Base-by-base conservation (phyloP, 2,113 vertebrate species). In the Ginglymostoma cirratum region DNA sequence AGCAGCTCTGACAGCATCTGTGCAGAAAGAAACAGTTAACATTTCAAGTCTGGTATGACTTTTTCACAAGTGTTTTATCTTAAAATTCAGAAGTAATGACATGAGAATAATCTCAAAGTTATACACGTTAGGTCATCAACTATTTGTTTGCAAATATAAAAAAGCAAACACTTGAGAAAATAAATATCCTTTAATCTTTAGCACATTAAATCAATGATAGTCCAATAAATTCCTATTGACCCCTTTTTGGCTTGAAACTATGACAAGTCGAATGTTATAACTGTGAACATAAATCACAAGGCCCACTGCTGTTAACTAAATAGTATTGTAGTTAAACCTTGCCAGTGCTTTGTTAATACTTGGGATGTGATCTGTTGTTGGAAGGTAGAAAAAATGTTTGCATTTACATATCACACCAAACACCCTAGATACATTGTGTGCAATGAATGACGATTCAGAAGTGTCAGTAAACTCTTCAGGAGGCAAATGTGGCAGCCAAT, bases 171-270 rank as follows among this genome's bases (percentile, higher is more conserved):
- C 23, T 89, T 61, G 12, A 55, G 34, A 34, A 89, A 61, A 24
- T 55, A 34, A 89, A 89, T 55, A 90, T 90, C 52, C 87, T 90
- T 90, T 90, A 90, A 90, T 61, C 55, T 52, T 55, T 90, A n/a
- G 5, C 21, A 27, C 83, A 86, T 42, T 45, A 45, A 21, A 19
- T 86, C 23, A 86, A 45, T 86, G 5, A 86, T 48, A 89, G 55
- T 65, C 21, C 30, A 14, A 27, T n/a, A 90, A 52, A 2, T 61
- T 27, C 80, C 19, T 83, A 5, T 21, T 83, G n/a, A 83, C 0
- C 0, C 38, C 72, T 76, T 42, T 83, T 42, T 83, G 38, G 17
- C 38, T 21, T 45, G 38, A 83, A 21, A 42, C 17, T 83, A 45
- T 42, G 80, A 83, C 80, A 45, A 83, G 38, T 19, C 38, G 38